These are phyloP conservation scores for Nasonovia ribisnigri DNA, from an alignment of 2,888 invertebrate genomes.

Conservation along the genomic window DNA sequence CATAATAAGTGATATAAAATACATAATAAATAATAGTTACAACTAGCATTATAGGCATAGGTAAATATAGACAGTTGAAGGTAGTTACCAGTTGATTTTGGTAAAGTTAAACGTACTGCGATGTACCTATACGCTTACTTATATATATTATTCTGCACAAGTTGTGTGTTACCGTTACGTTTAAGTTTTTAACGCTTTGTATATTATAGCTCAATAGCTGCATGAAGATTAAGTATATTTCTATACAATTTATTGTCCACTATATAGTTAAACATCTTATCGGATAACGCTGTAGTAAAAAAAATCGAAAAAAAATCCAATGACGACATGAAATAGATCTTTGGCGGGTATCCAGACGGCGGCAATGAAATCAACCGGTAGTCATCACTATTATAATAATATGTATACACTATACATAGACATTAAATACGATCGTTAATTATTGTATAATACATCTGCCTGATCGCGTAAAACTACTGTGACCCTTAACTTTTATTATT, in stretches of 20 bases:
- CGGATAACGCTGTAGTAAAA: neutral
- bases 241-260: neutral
- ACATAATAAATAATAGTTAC: neutral
- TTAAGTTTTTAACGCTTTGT: neutral
- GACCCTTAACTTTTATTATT: constrained; percentile 13
- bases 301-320: neutral
- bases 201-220: too few species aligned
- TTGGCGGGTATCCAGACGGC: neutral
- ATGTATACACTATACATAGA: neutral
- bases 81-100: neutral
- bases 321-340: neutral
- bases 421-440: neutral
- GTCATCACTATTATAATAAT: neutral
- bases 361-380: constrained; percentile 41
- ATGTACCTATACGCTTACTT: neutral
- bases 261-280: neutral
- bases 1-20: neutral
- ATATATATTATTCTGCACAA: neutral
- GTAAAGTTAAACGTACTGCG: too few species aligned
- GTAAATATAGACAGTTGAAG: neutral
- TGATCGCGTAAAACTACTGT: neutral
- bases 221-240: neutral
- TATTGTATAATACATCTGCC: constrained; percentile 20
- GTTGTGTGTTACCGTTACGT: neutral
- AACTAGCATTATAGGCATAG: neutral